These are phyloP conservation scores for Poeciliopsis infans DNA, from an alignment of 2,797 vertebrate genomes.

Conservation along the genomic window DNA sequence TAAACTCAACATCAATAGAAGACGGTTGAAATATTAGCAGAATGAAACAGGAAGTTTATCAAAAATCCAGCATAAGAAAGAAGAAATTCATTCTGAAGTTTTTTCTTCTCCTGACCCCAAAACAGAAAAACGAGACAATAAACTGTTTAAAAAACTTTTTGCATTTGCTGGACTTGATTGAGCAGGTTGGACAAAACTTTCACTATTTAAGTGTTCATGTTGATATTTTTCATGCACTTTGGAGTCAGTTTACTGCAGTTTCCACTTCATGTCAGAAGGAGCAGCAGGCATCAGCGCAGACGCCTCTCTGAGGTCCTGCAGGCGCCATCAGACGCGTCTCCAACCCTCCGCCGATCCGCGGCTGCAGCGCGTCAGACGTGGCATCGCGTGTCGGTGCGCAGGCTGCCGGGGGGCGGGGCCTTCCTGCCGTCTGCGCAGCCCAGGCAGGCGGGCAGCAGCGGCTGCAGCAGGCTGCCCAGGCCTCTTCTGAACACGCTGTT, in stretches of 20 bases:
- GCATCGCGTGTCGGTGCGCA: conserved; percentile 66
- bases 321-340: conserved; percentile 13
- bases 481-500: conserved; percentile 95
- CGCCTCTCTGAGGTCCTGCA: conserved; percentile 25
- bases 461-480: conserved; percentile 80
- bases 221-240: background rate
- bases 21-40: too few relatives aligned
- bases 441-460: conserved; percentile 86
- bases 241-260: background rate
- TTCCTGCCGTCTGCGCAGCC: conserved; percentile 83
- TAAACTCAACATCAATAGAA: too few relatives aligned
- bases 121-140: conserved; percentile 31
- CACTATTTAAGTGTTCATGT: too few relatives aligned
- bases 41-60: too few relatives aligned
- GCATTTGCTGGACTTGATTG: conserved; percentile 25
- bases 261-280: conserved; percentile 7
- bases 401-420: conserved; percentile 75
- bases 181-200: background rate
- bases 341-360: background rate
- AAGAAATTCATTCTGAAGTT: too few relatives aligned
- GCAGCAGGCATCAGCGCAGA: conserved; percentile 9
- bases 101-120: conserved; percentile 23
- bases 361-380: conserved; percentile 34
- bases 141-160: conserved; percentile 28
- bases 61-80: too few relatives aligned